Evolutionary conservation across 2,113 vertebrate genomes (phyloP).

Genomic region (Micronisus gabar): DNA sequence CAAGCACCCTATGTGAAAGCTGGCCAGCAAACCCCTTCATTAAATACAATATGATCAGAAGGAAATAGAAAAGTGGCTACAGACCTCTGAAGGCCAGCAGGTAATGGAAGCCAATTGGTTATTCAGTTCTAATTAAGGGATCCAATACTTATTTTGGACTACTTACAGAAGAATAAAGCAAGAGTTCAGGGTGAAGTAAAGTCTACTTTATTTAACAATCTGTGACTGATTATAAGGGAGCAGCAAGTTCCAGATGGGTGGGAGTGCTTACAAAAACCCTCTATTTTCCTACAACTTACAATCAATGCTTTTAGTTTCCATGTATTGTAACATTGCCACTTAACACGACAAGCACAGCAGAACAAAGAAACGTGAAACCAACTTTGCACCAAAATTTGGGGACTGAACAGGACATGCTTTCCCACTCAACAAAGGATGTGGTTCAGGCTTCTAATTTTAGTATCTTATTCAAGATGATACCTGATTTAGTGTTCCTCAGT

Average conservation of each 20-base stretch:
- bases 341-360: not conserved
- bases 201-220: constrained; percentile 54
- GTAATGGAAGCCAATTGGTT: constrained; percentile 59
- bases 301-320: constrained; percentile 40
- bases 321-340: constrained; percentile 1
- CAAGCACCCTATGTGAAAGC: constrained; percentile 2
- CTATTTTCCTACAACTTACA: constrained; percentile 49
- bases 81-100: constrained; percentile 44
- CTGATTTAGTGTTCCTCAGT: not conserved
- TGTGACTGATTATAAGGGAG: constrained; percentile 64
- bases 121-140: constrained; percentile 53
- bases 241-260: constrained; percentile 61
- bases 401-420: not conserved
- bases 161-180: constrained; percentile 29
- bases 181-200: constrained; percentile 35
- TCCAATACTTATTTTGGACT: constrained; percentile 45
- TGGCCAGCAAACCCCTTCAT: constrained; percentile 23
- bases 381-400: constrained; percentile 30
- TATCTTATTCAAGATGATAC: not conserved
- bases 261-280: constrained; percentile 45
- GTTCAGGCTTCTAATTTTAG: constrained; percentile 40
- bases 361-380: constrained; percentile 30
- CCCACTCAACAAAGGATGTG: not conserved
- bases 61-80: constrained; percentile 23
- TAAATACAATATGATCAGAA: constrained; percentile 8